Conservation (phyloP, 2,888 invertebrate species). For the Digitonthophagus gazella region DNA sequence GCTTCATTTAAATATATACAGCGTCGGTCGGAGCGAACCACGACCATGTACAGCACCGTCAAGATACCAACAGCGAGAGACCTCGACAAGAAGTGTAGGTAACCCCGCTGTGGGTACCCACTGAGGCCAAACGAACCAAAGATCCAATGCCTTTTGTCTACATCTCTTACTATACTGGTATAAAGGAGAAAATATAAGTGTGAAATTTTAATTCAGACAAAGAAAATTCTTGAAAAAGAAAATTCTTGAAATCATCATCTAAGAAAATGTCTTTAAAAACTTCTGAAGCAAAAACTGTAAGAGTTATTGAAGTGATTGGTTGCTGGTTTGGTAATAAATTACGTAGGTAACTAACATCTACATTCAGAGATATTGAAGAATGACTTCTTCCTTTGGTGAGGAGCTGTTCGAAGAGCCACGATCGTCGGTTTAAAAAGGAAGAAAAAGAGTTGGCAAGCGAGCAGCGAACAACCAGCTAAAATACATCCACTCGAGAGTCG, state of each 20-base stretch:
- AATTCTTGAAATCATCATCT: no score
- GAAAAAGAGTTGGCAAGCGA: no score
- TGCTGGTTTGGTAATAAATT: neutral
- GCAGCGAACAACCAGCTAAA: neutral
- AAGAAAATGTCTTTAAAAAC: no score
- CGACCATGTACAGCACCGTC: conserved; percentile 35
- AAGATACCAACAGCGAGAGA: conserved; percentile 27
- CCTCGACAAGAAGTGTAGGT: neutral
- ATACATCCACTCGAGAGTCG: neutral
- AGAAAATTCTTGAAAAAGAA: no score
- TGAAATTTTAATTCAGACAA: neutral
- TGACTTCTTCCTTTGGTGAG: neutral
- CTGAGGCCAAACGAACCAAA: neutral
- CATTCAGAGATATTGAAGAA: neutral
- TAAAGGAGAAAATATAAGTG: neutral
- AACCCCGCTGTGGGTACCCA: neutral
- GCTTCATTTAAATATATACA: conserved; percentile 42
- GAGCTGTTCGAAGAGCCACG: neutral
- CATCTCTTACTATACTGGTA: neutral
- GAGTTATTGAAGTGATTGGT: no score
- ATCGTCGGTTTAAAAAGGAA: no score
- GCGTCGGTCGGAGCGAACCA: conserved; percentile 16
- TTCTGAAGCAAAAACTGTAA: no score
- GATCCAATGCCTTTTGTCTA: neutral
- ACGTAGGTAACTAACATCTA: neutral